Base-by-base conservation (phyloP, 2,888 invertebrate species). In the Tetramorium bicarinatum region DNA sequence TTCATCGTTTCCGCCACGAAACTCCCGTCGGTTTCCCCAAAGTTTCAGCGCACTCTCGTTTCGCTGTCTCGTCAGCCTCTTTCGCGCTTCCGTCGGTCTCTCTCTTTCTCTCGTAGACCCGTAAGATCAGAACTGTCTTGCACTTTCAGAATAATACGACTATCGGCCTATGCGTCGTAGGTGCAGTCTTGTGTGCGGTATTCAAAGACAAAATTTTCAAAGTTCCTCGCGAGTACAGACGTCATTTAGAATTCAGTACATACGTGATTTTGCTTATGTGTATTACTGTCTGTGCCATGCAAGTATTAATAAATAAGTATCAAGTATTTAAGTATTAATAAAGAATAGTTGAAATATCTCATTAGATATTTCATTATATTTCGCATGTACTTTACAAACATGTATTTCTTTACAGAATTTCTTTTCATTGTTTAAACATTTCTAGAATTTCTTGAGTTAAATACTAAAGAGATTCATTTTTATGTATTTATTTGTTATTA, bases 1-100 rank as follows among this genome's bases (percentile, higher is more conserved):
- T 91, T 92, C 93, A 89, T 91, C 93, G 91, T 89, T 93, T 93
- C 92, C 91, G 92, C 90, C 86, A 89, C 85, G 88, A 18, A 86
- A 90, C 88, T 87, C 88, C 89, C 90, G 88, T 88, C 91, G 88
- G 84, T 71, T 87, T 88, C 83, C 87, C 85, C 61, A 83, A 90
- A 87, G 83, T 90, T 90, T 87, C 54, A 4, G 29, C 29, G 74
- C 34, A 56, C 49, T 44, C 79, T 47, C 72, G 44, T 75, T 75
- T 66, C 47, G 34, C 59, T 21, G 11, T 38, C 13, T 34, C 15
- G 79, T 41, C 71, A 34, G 29, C 61, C 52, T 34, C 44, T n/a
- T 34, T 6, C 8, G 47, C 44, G 8, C 47, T 47, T 13, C 21
- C 4, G 29, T 0, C 3, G 29, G 0, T 15, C 67, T 21, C 47